These are phyloP conservation scores for Ichneumoninae sp. DNA, from an alignment of 2,888 invertebrate species.

Conservation along the genomic window DNA sequence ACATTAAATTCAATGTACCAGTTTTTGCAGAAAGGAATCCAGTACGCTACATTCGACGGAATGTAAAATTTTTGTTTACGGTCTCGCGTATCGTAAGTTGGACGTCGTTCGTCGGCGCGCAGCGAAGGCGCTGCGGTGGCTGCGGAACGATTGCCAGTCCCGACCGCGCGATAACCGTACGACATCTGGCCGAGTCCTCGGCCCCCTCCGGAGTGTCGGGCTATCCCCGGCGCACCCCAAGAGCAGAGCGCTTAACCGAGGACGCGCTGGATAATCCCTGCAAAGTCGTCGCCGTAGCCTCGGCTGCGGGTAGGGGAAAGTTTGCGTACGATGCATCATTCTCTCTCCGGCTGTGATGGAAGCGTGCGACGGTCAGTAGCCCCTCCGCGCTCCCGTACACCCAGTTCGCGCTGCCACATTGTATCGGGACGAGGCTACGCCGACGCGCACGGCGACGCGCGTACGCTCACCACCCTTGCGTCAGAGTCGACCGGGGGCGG, in stretches of 20 bases:
- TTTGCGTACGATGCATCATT: conserved; percentile 62
- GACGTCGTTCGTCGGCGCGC: background rate
- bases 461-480: conserved; percentile 57
- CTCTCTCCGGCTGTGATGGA: conserved; percentile 4
- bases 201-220: conserved; percentile 28
- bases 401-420: background rate
- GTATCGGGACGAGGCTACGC: conserved; percentile 5
- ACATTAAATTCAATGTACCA: no score
- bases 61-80: no score
- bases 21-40: no score
- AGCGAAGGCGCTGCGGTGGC: background rate
- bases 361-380: conserved; percentile 25
- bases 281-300: background rate
- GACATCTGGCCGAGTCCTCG: conserved; percentile 58
- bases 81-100: background rate
- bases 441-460: conserved; percentile 15
- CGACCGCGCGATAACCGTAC: conserved; percentile 34
- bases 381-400: background rate
- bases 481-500: conserved; percentile 53
- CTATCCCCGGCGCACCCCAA: conserved; percentile 36
- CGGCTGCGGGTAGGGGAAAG: conserved; percentile 14
- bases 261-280: conserved; percentile 43
- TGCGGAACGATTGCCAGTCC: background rate
- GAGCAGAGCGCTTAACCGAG: conserved; percentile 33
- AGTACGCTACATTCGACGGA: background rate